Conservation (phyloP, 2,888 invertebrate species). For the Blera fallax region DNA sequence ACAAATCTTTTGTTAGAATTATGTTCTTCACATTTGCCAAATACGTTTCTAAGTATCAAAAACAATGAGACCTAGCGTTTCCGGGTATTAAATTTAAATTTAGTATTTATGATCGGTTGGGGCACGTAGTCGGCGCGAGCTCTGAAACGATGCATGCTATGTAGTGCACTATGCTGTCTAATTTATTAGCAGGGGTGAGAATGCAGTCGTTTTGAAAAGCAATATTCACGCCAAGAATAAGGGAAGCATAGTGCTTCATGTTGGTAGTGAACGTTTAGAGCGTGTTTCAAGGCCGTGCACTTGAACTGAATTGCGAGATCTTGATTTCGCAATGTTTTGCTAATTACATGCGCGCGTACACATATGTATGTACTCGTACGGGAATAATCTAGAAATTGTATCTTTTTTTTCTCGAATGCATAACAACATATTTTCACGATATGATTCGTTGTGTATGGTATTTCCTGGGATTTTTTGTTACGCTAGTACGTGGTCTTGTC, state of each 20-base stretch:
- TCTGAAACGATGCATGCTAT: conserved; percentile 53
- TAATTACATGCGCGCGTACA: conserved; percentile 37
- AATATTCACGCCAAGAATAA: neutral
- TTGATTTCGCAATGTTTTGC: conserved; percentile 45
- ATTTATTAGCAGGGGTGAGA: conserved; percentile 33
- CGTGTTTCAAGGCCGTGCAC: conserved; percentile 45
- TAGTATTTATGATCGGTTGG: conserved; percentile 40
- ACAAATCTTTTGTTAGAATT: conserved; percentile 11
- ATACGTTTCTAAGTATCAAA: neutral
- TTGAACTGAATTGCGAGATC: conserved; percentile 44
- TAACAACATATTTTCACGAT: neutral
- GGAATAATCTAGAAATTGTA: conserved; percentile 5
- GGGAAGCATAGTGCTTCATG: conserved; percentile 47
- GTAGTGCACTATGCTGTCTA: conserved; percentile 28
- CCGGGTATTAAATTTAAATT: conserved; percentile 63
- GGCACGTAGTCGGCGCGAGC: conserved; percentile 59
- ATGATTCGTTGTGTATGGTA: neutral
- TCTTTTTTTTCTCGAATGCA: neutral
- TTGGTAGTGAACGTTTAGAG: neutral
- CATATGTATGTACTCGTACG: no score
- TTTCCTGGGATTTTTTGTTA: neutral
- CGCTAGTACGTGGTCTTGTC: neutral
- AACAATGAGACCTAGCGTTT: conserved; percentile 49
- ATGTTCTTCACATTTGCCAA: conserved; percentile 26
- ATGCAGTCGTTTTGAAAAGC: neutral